Percentiles rank a stretch among this genome's conserved stretches.
phyloP scores from a whole-genome alignment of 2,797 vertebrate genomes.

The Falco novaeseelandiae region DNA sequence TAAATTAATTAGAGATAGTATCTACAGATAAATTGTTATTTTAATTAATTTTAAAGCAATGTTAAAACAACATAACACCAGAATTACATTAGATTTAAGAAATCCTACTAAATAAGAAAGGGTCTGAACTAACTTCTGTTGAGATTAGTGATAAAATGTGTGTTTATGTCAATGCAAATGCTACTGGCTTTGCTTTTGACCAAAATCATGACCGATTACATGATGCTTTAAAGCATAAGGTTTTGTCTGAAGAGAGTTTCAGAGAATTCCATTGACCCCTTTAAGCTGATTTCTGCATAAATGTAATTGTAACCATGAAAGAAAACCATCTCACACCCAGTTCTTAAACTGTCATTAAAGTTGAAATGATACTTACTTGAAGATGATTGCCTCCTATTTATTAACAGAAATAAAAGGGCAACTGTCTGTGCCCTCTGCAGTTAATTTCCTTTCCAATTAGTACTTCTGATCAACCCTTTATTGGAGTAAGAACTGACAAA shows the following conservation, averaged over 20 bases:
- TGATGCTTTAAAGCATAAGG: neutral
- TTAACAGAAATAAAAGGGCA: neutral
- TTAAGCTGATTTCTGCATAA: neutral
- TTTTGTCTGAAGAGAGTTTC: neutral
- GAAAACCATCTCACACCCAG: neutral
- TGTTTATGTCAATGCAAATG: neutral
- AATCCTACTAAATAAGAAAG: neutral
- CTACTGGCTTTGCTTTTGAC: constrained; percentile 13
- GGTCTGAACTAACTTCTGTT: constrained; percentile 23
- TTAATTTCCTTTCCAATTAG: neutral
- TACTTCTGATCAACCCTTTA: neutral
- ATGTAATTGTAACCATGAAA: neutral
- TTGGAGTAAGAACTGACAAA: neutral
- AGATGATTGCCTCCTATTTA: neutral
- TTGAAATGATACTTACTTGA: neutral
- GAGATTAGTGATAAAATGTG: constrained; percentile 2
- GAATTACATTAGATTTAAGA: neutral
- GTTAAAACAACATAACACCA: neutral
- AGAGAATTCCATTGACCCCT: neutral
- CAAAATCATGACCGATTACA: neutral
- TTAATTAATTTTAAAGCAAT: neutral
- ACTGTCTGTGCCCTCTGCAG: neutral
- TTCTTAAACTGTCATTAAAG: neutral
- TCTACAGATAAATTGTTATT: neutral
- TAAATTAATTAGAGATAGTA: constrained; percentile 31